Base-by-base conservation (phyloP, 1,140 invertebrate species). In the Lepidostoma basale region DNA sequence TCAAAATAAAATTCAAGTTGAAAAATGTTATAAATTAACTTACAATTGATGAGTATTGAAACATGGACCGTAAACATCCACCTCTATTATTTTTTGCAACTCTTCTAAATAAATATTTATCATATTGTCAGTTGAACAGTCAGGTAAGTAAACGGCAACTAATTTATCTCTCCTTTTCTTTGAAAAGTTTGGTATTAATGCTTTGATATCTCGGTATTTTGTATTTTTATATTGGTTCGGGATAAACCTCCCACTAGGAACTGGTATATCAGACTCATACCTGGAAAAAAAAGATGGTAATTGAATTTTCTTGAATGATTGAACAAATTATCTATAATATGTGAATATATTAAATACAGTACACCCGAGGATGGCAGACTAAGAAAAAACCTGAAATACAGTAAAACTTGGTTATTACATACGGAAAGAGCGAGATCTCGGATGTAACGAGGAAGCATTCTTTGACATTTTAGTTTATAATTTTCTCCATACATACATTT, bases 331-430 rank as follows among this genome's bases (percentile, higher is more conserved):
- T 70, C 84, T 78, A 72, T 90, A 65, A 54, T 30, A 33, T 45
- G 52, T 52, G 16, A 30, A 33, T 88, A 88, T 90, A 73, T 90
- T 90, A 74, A 90, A 89, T 2, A 85, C n/a, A n/a, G n/a, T n/a
- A n/a, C n/a, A n/a, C n/a, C n/a, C n/a, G n/a, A n/a, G n/a, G n/a
- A n/a, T n/a, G n/a, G n/a, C n/a, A n/a, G n/a, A n/a, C n/a, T n/a
- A n/a, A n/a, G n/a, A n/a, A n/a, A n/a, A n/a, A n/a, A n/a, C n/a
- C n/a, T n/a, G n/a, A n/a, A n/a, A n/a, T n/a, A n/a, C n/a, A n/a
- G n/a, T n/a, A n/a, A n/a, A n/a, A n/a, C n/a, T n/a, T n/a, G n/a
- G n/a, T n/a, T n/a, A n/a, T n/a, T n/a, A n/a, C n/a, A n/a, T n/a
- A n/a, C n/a, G n/a, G n/a, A n/a, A n/a, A n/a, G n/a, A n/a, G n/a